Conservation (phyloP, 2,888 invertebrate genomes). For the Drosophila gaucha region DNA sequence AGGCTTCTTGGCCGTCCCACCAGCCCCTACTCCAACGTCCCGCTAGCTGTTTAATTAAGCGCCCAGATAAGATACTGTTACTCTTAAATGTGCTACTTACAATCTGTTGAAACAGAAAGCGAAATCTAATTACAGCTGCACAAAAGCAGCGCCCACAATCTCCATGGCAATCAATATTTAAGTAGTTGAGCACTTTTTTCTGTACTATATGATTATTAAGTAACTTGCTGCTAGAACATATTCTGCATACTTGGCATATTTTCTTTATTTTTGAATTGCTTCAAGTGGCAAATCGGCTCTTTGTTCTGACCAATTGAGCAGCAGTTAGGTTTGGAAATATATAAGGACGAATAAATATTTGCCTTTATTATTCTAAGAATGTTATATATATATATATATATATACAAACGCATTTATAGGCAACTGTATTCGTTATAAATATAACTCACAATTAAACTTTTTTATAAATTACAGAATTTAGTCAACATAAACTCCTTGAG, state of each 20-base stretch:
- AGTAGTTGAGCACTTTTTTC: constrained; percentile 35
- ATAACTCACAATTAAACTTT: too few relatives aligned
- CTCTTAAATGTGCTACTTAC: constrained; percentile 58
- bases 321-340: not conserved
- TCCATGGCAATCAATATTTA: constrained; percentile 56
- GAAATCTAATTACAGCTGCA: constrained; percentile 66
- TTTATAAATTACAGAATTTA: too few relatives aligned
- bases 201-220: constrained; percentile 7
- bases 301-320: constrained; percentile 2
- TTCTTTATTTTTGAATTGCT: not conserved
- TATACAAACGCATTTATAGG: too few relatives aligned
- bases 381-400: too few relatives aligned
- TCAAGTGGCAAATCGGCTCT: not conserved
- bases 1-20: constrained; percentile 5
- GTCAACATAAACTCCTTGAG: too few relatives aligned
- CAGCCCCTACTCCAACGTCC: not conserved
- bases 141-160: constrained; percentile 34
- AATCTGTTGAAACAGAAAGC: constrained; percentile 59
- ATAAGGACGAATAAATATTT: too few relatives aligned
- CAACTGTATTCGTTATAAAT: too few relatives aligned
- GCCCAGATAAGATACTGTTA: constrained; percentile 68
- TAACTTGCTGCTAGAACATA: not conserved
- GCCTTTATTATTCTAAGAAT: too few relatives aligned
- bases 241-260: not conserved
- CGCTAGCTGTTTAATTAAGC: constrained; percentile 70